Evolutionary conservation across 2,888 invertebrate genomes (phyloP).

Genomic region (Brenthis daphne): DNA sequence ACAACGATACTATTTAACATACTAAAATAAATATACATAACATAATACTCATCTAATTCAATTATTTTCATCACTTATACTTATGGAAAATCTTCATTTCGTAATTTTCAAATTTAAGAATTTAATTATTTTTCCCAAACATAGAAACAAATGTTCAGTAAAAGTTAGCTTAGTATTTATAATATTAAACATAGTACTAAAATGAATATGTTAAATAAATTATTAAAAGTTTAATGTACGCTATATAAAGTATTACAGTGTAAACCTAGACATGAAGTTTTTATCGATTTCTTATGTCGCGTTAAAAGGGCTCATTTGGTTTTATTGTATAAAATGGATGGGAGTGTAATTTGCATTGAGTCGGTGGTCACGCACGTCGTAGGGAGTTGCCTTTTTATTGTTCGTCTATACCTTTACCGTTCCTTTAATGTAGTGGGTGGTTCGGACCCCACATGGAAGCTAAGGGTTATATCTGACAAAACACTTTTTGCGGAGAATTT

Average conservation of each 20-base stretch:
- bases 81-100: no score
- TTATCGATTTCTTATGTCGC: conserved; percentile 77
- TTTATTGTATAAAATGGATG: conserved; percentile 79
- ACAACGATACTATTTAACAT: no score
- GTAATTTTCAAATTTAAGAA: no score
- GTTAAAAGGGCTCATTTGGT: conserved; percentile 80
- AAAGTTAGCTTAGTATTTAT: no score
- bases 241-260: conserved; percentile 29
- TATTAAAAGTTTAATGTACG: conserved; percentile 7
- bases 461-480: conserved; percentile 39
- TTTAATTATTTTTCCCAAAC: no score
- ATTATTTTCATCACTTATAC: no score
- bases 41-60: no score
- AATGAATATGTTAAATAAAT: not conserved
- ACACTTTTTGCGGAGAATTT: conserved; percentile 37
- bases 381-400: conserved; percentile 69
- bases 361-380: conserved; percentile 74
- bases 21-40: no score
- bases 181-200: not conserved
- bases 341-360: conserved; percentile 79
- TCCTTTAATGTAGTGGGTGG: conserved; percentile 62
- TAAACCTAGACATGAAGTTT: conserved; percentile 53
- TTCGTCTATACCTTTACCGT: conserved; percentile 63
- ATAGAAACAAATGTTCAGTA: no score
- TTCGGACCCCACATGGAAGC: conserved; percentile 47